Evolutionary conservation across 2,113 vertebrate species (phyloP), one percentile per base, ranked within the genome.

Genomic region (Mustela lutreola): DNA sequence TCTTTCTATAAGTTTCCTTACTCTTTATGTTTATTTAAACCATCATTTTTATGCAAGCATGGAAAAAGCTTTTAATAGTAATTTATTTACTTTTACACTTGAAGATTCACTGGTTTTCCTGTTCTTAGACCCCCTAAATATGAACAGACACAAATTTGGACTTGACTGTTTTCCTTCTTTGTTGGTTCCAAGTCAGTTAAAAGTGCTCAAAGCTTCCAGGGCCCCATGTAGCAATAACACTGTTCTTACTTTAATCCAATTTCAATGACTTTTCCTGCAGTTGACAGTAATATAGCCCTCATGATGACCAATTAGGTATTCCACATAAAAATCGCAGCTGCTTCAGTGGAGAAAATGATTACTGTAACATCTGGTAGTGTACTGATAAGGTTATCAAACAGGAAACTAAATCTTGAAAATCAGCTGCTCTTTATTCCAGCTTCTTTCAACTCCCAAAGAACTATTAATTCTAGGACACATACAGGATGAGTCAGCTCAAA

Each of bases 261-360:
- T 70, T 95, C 80, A 79, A 92, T 96, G 96, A 93, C 58, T 96
- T 97, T 93, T 71, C 82, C 75, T 87, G 84, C 8, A 76, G 85
- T 91, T 97, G 97, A 97, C 96, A 97, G 96, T 89, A 98, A 95
- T 97, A 96, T 31, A 97, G 87, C 67, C 56, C 93, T 96, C 97
- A 53, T 98, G 97, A 98, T 96, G 83, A 94, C 88, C 96, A 97
- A 97, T 98, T 97, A 98, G 50, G 83, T 97, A 95, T 96, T 96
- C 65, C 96, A 53, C 86, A 92, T 89, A 96, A 97, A 98, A 96
- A 62, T 33, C 65, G 7, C 97, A 98, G 79, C 91, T 98, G 89
- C 95, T 98, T 97, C 87, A 83, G 73, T 26, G 56, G 67, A 89
- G 98, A 97, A 97, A 83, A 97, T 98, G 53, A 81, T 88, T 89